Conservation (phyloP, 2,113 vertebrate genomes). For the Bubo scandiacus region DNA sequence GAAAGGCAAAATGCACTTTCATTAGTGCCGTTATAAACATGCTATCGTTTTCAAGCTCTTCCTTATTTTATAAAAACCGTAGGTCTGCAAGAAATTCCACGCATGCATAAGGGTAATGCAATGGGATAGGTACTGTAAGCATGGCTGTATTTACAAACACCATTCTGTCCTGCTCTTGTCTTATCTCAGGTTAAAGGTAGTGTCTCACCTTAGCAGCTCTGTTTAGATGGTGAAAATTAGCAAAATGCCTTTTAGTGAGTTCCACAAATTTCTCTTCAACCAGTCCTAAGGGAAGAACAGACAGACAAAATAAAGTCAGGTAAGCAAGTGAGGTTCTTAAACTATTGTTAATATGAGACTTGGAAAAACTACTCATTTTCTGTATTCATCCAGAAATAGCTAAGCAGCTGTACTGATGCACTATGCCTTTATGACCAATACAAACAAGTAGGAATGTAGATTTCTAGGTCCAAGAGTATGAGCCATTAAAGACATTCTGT, state of each 20-base stretch:
- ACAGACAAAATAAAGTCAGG: background rate
- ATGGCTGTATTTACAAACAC: background rate
- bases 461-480: background rate
- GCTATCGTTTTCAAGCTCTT: background rate
- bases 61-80: background rate
- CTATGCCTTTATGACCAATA: background rate
- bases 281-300: constrained; percentile 54
- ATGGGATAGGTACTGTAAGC: background rate
- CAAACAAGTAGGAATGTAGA: background rate
- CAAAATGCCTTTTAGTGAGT: constrained; percentile 31
- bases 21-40: background rate
- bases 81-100: background rate
- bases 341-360: background rate
- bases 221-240: constrained; percentile 63
- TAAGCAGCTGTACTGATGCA: background rate
- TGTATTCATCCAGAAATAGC: background rate
- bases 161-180: background rate
- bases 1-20: background rate
- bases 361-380: background rate
- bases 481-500: background rate
- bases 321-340: background rate
- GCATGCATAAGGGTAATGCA: background rate
- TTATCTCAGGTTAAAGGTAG: background rate
- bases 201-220: constrained; percentile 67
- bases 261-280: constrained; percentile 46